Conservation (phyloP, 1,140 invertebrate species). For the Drosophila sechellia region DNA sequence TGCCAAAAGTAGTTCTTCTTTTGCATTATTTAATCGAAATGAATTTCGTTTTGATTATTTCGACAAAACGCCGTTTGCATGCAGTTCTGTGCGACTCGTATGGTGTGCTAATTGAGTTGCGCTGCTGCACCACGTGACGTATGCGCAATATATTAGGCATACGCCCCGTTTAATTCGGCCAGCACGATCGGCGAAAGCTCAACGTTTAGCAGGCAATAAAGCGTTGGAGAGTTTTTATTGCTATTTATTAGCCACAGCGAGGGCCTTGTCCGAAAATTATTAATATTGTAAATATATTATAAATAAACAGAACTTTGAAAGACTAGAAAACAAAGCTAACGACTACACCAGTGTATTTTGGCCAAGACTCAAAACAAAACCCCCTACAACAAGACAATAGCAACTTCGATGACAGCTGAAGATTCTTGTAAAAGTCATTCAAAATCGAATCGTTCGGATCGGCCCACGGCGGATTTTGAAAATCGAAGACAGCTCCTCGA, state of each 20-base stretch:
- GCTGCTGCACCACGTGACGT: slow-evolving; percentile 63
- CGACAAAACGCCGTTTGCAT: slow-evolving; percentile 53
- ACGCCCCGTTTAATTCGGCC: slow-evolving; percentile 43
- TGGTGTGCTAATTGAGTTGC: slow-evolving; percentile 57
- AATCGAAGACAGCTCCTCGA: slow-evolving; percentile 40
- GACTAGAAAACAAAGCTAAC: too few relatives aligned
- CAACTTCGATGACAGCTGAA: slow-evolving; percentile 25
- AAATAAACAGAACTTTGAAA: too few relatives aligned
- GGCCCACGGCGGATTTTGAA: slow-evolving; percentile 69
- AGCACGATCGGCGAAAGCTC: slow-evolving; percentile 36
- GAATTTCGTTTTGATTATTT: slow-evolving; percentile 40
- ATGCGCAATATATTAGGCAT: slow-evolving; percentile 65
- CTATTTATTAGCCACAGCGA: slow-evolving; percentile 14
- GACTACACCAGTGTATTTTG: not conserved
- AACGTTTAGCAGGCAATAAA: slow-evolving; percentile 58
- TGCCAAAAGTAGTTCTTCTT: slow-evolving; percentile 22
- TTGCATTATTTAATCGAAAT: slow-evolving; percentile 18
- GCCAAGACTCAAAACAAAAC: not conserved
- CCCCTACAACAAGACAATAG: not conserved
- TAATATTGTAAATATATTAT: too few relatives aligned
- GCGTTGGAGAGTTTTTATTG: slow-evolving; percentile 9
- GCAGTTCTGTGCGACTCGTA: slow-evolving; percentile 18
- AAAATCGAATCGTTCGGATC: slow-evolving; percentile 16
- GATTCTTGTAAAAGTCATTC: slow-evolving; percentile 47
- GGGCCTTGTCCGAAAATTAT: slow-evolving; percentile 7